These are phyloP conservation scores for Stigmatopora argus DNA, from an alignment of 2,113 vertebrate genomes.

Conservation along the genomic window DNA sequence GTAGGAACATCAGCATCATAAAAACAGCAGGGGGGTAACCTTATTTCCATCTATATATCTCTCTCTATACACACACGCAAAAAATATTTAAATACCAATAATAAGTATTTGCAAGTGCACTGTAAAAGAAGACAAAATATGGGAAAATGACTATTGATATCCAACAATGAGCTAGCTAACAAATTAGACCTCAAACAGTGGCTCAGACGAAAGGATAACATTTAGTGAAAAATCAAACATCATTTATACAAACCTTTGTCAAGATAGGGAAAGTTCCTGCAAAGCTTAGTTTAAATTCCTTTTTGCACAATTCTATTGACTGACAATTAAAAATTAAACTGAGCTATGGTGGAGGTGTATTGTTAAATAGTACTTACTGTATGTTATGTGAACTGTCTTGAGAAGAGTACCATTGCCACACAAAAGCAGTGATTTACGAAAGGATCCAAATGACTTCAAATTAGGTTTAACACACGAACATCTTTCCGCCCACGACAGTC, in stretches of 20 bases:
- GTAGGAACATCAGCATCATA: too few species aligned
- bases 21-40: too few species aligned
- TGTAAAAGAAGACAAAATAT: too few species aligned
- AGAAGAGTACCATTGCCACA: neutral
- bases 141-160: too few species aligned
- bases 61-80: too few species aligned
- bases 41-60: too few species aligned
- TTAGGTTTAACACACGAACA: neutral
- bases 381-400: neutral
- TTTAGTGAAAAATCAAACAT: neutral
- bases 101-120: too few species aligned
- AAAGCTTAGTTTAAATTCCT: neutral
- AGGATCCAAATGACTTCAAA: neutral
- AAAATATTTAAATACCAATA: too few species aligned
- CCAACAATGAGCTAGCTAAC: too few species aligned
- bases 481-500: neutral
- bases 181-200: too few species aligned
- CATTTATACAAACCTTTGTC: neutral
- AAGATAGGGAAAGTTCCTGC: neutral
- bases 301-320: neutral
- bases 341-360: neutral
- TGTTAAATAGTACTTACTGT: neutral
- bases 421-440: neutral
- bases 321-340: neutral
- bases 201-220: neutral